Evolutionary conservation across 2,888 invertebrate species (phyloP).

Genomic region (Drosophila pseudotakahashii): DNA sequence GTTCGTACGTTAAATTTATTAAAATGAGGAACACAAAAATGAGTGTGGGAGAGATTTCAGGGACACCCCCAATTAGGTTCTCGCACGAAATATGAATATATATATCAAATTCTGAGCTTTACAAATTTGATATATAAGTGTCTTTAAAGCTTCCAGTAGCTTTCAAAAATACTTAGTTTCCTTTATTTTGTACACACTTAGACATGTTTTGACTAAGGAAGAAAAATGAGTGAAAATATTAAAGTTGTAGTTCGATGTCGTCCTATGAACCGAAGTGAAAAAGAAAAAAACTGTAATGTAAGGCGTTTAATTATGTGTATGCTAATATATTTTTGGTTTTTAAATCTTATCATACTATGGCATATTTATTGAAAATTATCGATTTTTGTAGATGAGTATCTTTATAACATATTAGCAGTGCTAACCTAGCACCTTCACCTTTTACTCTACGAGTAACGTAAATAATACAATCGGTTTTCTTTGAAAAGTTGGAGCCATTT

Average conservation of each 20-base stretch:
- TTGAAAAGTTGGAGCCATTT: no score
- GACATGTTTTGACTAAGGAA: background rate
- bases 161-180: background rate
- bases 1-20: no score
- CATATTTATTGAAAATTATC: no score
- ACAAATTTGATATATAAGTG: background rate
- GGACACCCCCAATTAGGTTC: no score
- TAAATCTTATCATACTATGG: background rate
- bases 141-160: background rate
- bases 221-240: conserved; percentile 81
- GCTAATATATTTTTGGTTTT: conserved; percentile 3
- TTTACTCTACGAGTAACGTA: no score
- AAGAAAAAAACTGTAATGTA: conserved; percentile 86
- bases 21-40: no score
- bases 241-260: conserved; percentile 87
- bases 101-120: background rate
- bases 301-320: background rate
- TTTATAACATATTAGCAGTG: no score
- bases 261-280: conserved; percentile 92
- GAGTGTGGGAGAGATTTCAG: no score
- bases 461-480: no score
- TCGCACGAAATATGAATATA: background rate
- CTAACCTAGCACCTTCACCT: no score
- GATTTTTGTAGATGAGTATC: no score
- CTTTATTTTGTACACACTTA: background rate